Evolutionary conservation across 2,888 invertebrate species (phyloP).

Genomic region (Selenia dentaria): DNA sequence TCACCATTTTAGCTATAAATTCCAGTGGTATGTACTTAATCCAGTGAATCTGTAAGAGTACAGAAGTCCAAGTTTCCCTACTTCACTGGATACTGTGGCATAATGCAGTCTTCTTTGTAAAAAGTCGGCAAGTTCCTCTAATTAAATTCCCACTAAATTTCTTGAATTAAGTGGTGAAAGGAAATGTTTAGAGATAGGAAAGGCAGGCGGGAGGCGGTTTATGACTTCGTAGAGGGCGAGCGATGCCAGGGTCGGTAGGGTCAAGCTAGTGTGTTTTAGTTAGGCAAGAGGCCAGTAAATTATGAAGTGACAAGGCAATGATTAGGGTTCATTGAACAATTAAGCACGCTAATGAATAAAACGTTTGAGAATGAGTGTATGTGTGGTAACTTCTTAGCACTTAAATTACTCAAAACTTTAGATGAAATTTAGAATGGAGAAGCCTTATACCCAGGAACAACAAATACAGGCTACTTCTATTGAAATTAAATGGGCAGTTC

Average conservation of each 20-base stretch:
- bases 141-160: constrained; percentile 41
- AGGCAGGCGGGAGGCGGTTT: background rate
- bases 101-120: constrained; percentile 36
- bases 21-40: too few species aligned
- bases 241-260: background rate
- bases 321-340: too few species aligned
- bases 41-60: too few species aligned
- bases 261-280: background rate
- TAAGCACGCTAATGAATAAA: too few species aligned
- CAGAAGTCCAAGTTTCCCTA: background rate
- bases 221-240: constrained; percentile 1
- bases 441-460: too few species aligned
- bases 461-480: too few species aligned
- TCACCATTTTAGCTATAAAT: too few species aligned
- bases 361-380: too few species aligned
- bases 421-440: too few species aligned
- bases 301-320: background rate
- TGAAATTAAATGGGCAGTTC: too few species aligned
- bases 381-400: too few species aligned
- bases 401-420: too few species aligned
- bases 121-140: constrained; percentile 42
- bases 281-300: background rate
- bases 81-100: constrained; percentile 1
- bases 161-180: constrained; percentile 16
- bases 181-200: constrained; percentile 15